Base-by-base conservation (phyloP, 1,140 invertebrate genomes). In the Odontomachus brunneus region DNA sequence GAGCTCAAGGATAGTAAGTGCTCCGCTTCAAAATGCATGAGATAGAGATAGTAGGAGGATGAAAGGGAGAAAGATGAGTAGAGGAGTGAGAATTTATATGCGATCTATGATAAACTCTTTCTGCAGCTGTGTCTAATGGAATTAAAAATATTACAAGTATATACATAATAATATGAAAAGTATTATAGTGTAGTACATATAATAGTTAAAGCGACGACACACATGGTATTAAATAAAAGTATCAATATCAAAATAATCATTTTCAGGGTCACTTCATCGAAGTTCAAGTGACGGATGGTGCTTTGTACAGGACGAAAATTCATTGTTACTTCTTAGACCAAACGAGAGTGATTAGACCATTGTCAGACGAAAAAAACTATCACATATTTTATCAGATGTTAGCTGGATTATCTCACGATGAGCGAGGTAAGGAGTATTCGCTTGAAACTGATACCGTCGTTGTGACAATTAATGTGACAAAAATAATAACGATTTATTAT, bases 301-400 rank as follows among this genome's bases (percentile, higher is more conserved):
- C 98, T 14, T 94, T 99, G 33, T 99, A 99, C 93, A 96, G 98
- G 90, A 99, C 98, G 3, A 99, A 99, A 95, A 99, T 99, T 86
- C 98, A 99, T 92, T 99, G 98, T 93, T 99, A 99, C 91, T 99
- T 99, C 94, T 94, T 98, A 84, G 98, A 99, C 91, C 97, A 99
- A 94, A 98, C 97, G 38, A 96, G 98, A 71, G 98, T 99, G 17
- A 98, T 98, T 78, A 95, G 96, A 38, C 97, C 97, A 5, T 94
- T 98, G 84, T 95, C 96, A 11, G 96, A 97, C 90, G 98, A 99
- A 94, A 98, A 98, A 90, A 99, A 99, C 94, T 99, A 99, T 92
- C 98, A 99, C 91, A 99, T 99, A 91, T 99, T 99, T 95, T 99
- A 99, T 94, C 98, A 99, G 94, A 97, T 99, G 97, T 94, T 99